Percentiles rank a stretch among this genome's conserved stretches.
Evolutionary conservation across 2,113 vertebrate genomes (phyloP).

Genomic region (Ctenodactylus gundi): DNA sequence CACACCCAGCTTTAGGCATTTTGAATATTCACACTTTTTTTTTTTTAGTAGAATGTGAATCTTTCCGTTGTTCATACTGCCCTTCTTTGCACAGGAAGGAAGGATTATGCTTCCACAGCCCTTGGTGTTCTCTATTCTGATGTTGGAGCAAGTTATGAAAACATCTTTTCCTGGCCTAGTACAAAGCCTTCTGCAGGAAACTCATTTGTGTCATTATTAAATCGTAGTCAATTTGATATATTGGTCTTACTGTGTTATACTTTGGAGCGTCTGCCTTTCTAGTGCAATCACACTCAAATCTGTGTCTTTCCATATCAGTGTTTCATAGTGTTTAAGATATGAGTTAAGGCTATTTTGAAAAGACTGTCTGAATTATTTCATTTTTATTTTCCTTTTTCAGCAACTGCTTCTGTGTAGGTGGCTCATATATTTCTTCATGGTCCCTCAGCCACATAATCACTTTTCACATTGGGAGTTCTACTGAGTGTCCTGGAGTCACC

Average conservation of each 20-base stretch:
- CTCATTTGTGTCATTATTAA: not conserved
- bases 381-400: not conserved
- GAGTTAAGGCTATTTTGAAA: not conserved
- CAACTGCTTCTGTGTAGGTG: not conserved
- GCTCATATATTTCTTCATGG: not conserved
- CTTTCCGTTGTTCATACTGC: not conserved
- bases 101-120: not conserved
- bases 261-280: not conserved
- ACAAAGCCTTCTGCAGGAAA: not conserved
- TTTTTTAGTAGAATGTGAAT: no score
- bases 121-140: not conserved
- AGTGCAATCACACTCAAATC: not conserved
- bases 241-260: not conserved
- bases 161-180: not conserved
- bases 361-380: not conserved
- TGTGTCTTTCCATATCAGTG: not conserved
- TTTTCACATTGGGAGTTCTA: not conserved
- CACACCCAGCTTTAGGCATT: not conserved
- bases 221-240: not conserved
- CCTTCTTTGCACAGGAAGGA: not conserved
- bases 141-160: not conserved
- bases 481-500: not conserved
- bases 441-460: not conserved
- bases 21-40: not conserved
- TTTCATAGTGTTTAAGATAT: not conserved